These are phyloP conservation scores for Tridacna gigas DNA, from an alignment of 2,888 invertebrate species.

Conservation along the genomic window DNA sequence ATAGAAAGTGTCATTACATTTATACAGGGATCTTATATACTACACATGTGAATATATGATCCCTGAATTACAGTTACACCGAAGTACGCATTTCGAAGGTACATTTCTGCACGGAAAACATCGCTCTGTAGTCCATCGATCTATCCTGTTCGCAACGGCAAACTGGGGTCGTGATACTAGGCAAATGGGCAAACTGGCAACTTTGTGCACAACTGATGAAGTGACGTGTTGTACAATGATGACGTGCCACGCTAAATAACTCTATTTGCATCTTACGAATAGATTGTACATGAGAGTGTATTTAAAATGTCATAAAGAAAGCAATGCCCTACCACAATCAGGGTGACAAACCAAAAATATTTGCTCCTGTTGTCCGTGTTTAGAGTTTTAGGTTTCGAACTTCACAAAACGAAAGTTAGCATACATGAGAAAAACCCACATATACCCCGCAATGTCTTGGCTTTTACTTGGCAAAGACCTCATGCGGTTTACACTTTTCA, in stretches of 20 bases:
- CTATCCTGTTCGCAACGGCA: too few relatives aligned
- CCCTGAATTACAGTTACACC: too few relatives aligned
- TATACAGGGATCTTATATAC: too few relatives aligned
- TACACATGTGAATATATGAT: too few relatives aligned
- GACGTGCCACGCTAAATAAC: not conserved
- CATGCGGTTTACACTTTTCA: not conserved
- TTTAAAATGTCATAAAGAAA: not conserved
- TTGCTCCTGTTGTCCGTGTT: not conserved
- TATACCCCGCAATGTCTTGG: slow-evolving; percentile 3
- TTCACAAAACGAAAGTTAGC: not conserved
- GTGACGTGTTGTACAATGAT: too few relatives aligned
- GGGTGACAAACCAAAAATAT: not conserved
- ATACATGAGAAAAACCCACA: slow-evolving; percentile 1
- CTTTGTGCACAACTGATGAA: too few relatives aligned
- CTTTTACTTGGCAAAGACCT: not conserved
- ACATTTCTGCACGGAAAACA: too few relatives aligned
- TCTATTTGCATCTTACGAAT: not conserved
- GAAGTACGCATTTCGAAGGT: too few relatives aligned
- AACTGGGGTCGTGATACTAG: too few relatives aligned
- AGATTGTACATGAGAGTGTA: not conserved
- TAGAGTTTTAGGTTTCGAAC: not conserved
- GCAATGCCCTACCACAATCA: not conserved
- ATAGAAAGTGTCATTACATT: too few relatives aligned
- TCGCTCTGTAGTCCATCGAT: too few relatives aligned
- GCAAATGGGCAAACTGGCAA: too few relatives aligned